Conservation (phyloP, 2,888 invertebrate species). For the Lathronympha strigana region DNA sequence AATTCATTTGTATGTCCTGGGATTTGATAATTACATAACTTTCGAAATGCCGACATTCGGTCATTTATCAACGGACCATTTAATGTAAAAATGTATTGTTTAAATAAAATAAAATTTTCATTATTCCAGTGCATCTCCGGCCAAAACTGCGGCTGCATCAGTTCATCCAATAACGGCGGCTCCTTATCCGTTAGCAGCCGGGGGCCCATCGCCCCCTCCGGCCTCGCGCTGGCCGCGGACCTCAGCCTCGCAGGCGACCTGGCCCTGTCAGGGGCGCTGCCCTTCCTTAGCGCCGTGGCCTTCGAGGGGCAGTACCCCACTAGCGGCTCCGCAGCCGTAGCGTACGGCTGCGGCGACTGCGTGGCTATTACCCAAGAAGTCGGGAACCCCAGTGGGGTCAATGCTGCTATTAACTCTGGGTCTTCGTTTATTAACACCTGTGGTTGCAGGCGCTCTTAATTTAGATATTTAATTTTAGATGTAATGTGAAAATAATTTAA, state of each 20-base stretch:
- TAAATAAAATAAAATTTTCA: neutral
- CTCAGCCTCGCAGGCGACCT: slow-evolving; percentile 55
- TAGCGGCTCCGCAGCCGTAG: slow-evolving; percentile 24
- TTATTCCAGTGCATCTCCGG: neutral
- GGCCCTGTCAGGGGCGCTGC: slow-evolving; percentile 48
- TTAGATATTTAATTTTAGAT: neutral
- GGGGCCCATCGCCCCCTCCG: slow-evolving; percentile 55
- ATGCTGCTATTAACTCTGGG: neutral
- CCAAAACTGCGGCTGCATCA: slow-evolving; percentile 13
- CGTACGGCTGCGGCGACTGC: slow-evolving; percentile 25
- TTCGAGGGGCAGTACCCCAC: slow-evolving; percentile 29
- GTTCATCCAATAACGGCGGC: slow-evolving; percentile 25
- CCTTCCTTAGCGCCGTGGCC: slow-evolving; percentile 28
- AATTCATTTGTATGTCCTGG: no score
- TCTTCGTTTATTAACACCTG: neutral
- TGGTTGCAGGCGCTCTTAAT: neutral
- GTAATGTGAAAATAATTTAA: no score
- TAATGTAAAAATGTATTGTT: no score
- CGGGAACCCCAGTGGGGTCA: neutral
- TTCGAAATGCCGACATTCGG: no score
- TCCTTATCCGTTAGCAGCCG: slow-evolving; percentile 46
- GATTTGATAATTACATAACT: no score
- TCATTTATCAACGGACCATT: no score
- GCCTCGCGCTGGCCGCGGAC: slow-evolving; percentile 55
- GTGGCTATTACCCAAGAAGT: slow-evolving; percentile 36